Evolutionary conservation across 2,113 vertebrate species (phyloP), one percentile per base, ranked within the genome.

Genomic region (Pterocles orientalis): DNA sequence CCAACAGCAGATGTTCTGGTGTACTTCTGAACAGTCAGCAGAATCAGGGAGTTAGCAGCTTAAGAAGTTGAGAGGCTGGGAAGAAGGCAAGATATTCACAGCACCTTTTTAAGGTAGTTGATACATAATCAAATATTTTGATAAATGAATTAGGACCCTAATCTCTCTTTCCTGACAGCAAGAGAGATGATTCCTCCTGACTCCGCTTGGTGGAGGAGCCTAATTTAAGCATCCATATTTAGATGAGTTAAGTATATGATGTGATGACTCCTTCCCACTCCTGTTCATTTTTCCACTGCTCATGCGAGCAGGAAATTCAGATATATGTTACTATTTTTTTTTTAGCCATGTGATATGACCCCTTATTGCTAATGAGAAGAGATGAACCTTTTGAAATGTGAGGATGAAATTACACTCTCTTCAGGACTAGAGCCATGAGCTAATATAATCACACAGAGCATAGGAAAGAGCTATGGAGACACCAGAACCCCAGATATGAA

Each of bases 171-270:
- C 65, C 36, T 68, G 71, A 56, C 47, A 87, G 83, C 29, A 34
- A 66, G 64, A 66, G 51, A 69, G 53, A 92, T 60, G 26, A 39
- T 8, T 43, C 0, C 65, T 61, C 48, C 77, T 76, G 70, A 76
- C 70, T 79, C 29, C 11, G 34, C 18, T 56, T 75, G 69, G 20
- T 75, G 48, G n/a, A 76, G 73, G 34, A 92, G 84, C 4, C 69
- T 87, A 92, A 86, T 96, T 86, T 94, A 95, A 82, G 73, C 65
- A 89, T n/a, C 34, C 89, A 94, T 69, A 84, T 92, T 95, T 91
- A 78, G 50, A 95, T 34, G n/a, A 94, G 41, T 79, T 65, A 47
- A 60, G 82, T 83, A 39, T 33, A 81, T 61, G 93, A 84, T 79
- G 61, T 60, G 77, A 85, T 57, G 65, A 94, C 57, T 89, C 64